phyloP scores from a whole-genome alignment of 2,797 vertebrate species.

The Ciconia nigra region DNA sequence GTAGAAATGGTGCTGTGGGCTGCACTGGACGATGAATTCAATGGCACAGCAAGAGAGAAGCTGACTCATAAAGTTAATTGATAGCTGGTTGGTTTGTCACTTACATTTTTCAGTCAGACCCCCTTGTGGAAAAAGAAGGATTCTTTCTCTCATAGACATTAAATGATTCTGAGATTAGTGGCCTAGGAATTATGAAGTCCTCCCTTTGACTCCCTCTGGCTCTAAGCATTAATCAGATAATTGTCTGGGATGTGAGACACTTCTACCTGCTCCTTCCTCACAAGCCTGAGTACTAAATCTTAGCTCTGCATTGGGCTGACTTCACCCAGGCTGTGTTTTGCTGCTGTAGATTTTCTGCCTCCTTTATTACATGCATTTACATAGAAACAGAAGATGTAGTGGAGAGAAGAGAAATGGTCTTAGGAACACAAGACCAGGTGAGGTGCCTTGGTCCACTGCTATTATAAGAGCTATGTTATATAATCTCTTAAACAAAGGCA shows the following conservation, averaged over 20 bases:
- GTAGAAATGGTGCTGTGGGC: background rate
- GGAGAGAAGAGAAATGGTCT: background rate
- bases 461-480: background rate
- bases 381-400: background rate
- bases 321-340: background rate
- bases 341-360: background rate
- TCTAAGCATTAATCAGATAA: constrained; percentile 5
- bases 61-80: constrained; percentile 2
- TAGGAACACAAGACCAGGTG: background rate
- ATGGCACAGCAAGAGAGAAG: background rate
- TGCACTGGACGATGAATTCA: background rate
- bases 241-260: background rate
- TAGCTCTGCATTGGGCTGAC: background rate
- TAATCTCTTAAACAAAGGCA: background rate
- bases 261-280: background rate
- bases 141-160: background rate
- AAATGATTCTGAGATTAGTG: constrained; percentile 17
- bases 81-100: background rate
- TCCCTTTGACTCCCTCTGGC: background rate
- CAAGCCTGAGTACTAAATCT: background rate
- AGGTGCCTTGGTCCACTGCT: background rate
- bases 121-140: background rate
- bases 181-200: constrained; percentile 1
- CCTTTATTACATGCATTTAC: background rate
- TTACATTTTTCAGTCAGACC: background rate